Percentiles rank a stretch among this genome's conserved stretches.
These are phyloP conservation scores for Epiblema foenella DNA, from an alignment of 2,888 invertebrate species.

Conservation along the genomic window DNA sequence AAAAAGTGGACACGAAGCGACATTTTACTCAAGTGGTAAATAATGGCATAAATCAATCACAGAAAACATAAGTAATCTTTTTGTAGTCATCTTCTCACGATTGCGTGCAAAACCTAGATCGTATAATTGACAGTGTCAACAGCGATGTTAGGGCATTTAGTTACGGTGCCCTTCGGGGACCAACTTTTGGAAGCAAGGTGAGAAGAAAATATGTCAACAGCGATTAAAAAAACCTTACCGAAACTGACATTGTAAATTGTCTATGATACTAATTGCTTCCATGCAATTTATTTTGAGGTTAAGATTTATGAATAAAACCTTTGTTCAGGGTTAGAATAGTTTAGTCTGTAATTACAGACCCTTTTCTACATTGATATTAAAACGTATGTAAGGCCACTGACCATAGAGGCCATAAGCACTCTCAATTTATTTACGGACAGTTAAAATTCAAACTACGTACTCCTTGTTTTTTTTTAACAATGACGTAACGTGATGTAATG, in stretches of 20 bases:
- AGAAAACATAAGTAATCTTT: conserved; percentile 12
- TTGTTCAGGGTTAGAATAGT: conserved; percentile 43
- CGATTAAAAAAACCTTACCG: background rate
- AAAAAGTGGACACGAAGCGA: conserved; percentile 22
- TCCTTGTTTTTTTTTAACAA: conserved; percentile 25
- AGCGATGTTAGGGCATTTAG: too few species aligned
- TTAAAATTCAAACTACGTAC: conserved; percentile 32
- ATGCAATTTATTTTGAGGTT: conserved; percentile 42
- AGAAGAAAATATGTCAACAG: too few species aligned
- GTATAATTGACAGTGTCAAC: background rate
- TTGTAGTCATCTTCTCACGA: conserved; percentile 39
- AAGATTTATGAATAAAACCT: conserved; percentile 43
- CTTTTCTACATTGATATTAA: conserved; percentile 43
- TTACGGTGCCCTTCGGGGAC: too few species aligned
- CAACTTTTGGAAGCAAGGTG: too few species aligned
- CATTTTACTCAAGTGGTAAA: conserved; percentile 22
- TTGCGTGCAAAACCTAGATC: conserved; percentile 29
- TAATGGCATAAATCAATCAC: conserved; percentile 26
- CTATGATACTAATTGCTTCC: conserved; percentile 26
- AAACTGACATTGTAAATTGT: conserved; percentile 19
- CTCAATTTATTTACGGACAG: conserved; percentile 33
- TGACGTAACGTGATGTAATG: background rate
- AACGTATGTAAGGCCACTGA: conserved; percentile 46
- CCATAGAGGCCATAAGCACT: conserved; percentile 46
- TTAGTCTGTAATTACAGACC: conserved; percentile 39